phyloP scores from a whole-genome alignment of 2,797 vertebrate species.

The Tokudaia muenninki region DNA sequence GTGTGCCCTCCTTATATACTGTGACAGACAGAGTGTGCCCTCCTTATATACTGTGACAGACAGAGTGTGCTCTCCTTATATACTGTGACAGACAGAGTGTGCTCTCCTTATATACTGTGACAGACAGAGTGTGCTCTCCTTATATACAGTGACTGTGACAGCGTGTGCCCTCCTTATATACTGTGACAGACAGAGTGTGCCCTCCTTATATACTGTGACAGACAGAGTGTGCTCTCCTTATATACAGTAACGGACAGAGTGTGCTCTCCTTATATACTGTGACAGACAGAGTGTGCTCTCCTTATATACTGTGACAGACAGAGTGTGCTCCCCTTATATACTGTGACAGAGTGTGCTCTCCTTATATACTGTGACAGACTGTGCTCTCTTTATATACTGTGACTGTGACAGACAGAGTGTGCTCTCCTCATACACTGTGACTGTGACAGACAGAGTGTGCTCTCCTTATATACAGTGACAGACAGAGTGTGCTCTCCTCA shows the following conservation, averaged over 20 bases:
- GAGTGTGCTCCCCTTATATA: no score
- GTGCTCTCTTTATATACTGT: not conserved
- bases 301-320: not conserved
- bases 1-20: no score
- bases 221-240: no score
- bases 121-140: not conserved
- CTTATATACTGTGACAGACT: no score
- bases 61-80: not conserved
- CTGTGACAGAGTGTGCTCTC: no score
- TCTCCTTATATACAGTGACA: not conserved
- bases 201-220: not conserved
- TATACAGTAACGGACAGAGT: not conserved
- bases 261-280: not conserved
- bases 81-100: not conserved
- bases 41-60: no score
- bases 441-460: no score
- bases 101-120: no score
- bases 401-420: not conserved
- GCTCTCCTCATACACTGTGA: no score
- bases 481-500: no score
- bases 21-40: no score
- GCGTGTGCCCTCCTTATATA: no score
- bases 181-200: not conserved
- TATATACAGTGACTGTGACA: not conserved
- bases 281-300: not conserved